Conservation (phyloP, 2,888 invertebrate genomes). For the Xestia ashworthii region DNA sequence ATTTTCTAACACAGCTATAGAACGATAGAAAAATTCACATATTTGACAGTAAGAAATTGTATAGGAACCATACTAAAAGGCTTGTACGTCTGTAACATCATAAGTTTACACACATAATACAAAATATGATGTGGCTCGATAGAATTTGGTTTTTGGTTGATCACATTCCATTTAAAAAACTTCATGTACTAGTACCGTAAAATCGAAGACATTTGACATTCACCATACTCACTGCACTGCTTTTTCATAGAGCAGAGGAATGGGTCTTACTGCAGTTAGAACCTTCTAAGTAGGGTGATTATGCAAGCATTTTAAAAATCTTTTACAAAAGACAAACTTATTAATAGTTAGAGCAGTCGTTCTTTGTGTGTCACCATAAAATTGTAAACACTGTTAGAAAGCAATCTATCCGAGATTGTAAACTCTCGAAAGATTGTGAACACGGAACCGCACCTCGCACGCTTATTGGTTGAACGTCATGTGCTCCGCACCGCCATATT, state of each 20-base stretch:
- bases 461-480: too few relatives aligned
- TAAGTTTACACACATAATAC: constrained; percentile 53
- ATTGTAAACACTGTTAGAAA: too few relatives aligned
- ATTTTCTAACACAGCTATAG: constrained; percentile 44
- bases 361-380: too few relatives aligned
- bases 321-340: not conserved
- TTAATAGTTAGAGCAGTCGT: not conserved
- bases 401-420: too few relatives aligned
- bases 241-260: not conserved
- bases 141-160: constrained; percentile 30
- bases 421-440: too few relatives aligned
- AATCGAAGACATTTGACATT: not conserved
- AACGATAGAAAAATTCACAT: constrained; percentile 55
- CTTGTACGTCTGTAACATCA: constrained; percentile 52
- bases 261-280: not conserved
- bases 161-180: constrained; percentile 28
- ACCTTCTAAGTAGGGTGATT: not conserved
- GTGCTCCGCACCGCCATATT: too few relatives aligned
- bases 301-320: constrained; percentile 5
- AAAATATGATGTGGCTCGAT: constrained; percentile 60
- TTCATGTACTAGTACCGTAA: not conserved
- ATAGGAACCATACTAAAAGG: constrained; percentile 75
- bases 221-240: not conserved
- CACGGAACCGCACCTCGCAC: too few relatives aligned
- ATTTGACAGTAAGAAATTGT: constrained; percentile 60